Evolutionary conservation across 2,113 vertebrate species (phyloP), one percentile per base, ranked within the genome.

Genomic region (Sorex araneus): DNA sequence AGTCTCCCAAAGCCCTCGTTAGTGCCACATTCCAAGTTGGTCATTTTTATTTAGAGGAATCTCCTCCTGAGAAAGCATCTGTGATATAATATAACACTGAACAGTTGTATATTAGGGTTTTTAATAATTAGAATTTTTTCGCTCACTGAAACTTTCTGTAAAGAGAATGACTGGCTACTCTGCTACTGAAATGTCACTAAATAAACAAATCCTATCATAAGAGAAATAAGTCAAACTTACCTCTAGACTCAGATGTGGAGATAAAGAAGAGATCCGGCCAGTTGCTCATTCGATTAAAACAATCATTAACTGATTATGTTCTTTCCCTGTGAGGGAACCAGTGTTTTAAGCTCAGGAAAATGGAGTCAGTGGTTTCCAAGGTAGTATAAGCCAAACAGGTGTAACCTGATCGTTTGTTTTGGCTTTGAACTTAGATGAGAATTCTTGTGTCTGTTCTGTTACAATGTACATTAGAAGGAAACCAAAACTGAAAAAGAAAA

Each of bases 381-480:
- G 97, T 45, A 97, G 96, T 90, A 16, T n/a, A 95, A 97, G 90
- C 88, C 25, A 91, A 97, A 95, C 30, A 54, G 94, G 93, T 96
- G 97, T 97, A 98, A 98, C 97, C 95, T 89, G 96, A 98, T 97
- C 95, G 5, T 57, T 92, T 93, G 86, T 96, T 96, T 93, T 91
- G 88, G 69, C 94, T 93, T 89, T 78, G 79, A 84, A 92, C 66
- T 95, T 96, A 93, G 87, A 95, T 80, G 47, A 92, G 71, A 95
- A 89, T 84, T 87, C 92, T 90, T 6, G 4, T 3, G 0, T 47
- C 74, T 95, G 50, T 73, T 16, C 73, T 96, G 76, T 92, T 89
- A 84, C 84, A 94, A 47, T 32, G 50, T 82, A 90, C 9, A 0
- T 85, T 63, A 87, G 0, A 25, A 95, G 87, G 90, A 87, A 97